Base-by-base conservation (phyloP, 2,797 vertebrate genomes). In the Phrynocephalus forsythii region DNA sequence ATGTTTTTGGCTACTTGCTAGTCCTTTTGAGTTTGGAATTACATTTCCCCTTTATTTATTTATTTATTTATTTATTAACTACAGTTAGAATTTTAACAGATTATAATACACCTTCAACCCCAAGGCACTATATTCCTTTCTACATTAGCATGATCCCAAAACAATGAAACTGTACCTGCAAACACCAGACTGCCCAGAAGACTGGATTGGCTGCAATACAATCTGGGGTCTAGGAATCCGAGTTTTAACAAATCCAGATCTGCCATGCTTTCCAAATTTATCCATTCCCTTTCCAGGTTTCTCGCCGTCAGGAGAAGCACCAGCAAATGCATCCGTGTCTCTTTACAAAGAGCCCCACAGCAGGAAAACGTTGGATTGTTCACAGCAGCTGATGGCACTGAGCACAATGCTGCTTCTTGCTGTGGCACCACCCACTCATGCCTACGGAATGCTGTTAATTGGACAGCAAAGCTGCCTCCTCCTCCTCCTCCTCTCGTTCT, bases 141-240 rank as follows among this genome's bases (percentile, higher is more conserved):
- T 0, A 69, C 0, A 1, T 16, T 48, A 28, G 48, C 20, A 33
- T 44, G 0, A 0, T 2, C 52, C n/a, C 15, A 0, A 28, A 85
- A 0, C 72, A 76, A 71, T 28, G 1, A 16, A 44, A 79, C 68
- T 4, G 0, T 95, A 96, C 95, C 94, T 95, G 95, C 92, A 20
- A 1, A 86, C 20, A 15, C 75, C 86, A 8, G 87, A 22, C 28
- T 80, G 82, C 75, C 90, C n/a, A 52, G 50, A 50, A 0, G 68
- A 24, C 9, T 48, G 30, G 10, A 1, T 63, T 0, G 89, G 85
- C 0, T 48, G 84, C 90, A 87, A 30, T 82, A 48, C 75, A 22
- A 2, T 71, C 2, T 22, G 79, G 9, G 91, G 66, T 77, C 86
- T 66, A 52, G 71, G 81, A 11, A 85, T 15, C 1, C 52, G 81